Conservation (phyloP, 1,140 invertebrate species). For the Drosophila kepulauana region DNA sequence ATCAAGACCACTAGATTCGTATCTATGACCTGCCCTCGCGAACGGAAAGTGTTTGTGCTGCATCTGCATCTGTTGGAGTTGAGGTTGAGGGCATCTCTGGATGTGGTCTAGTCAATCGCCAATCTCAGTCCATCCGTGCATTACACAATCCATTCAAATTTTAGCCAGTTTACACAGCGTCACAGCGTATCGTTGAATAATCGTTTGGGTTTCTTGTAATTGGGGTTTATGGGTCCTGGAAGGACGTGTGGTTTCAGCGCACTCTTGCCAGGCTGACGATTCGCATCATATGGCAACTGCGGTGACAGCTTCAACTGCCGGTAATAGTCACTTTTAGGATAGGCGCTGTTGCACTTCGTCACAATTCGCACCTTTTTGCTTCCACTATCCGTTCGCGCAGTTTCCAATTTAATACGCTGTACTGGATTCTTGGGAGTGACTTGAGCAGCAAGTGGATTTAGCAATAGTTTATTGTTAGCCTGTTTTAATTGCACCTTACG, state of each 20-base stretch:
- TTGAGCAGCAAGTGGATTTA: slow-evolving; percentile 51
- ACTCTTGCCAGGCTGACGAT: slow-evolving; percentile 88
- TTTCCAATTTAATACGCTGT: slow-evolving; percentile 30
- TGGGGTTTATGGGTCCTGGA: slow-evolving; percentile 91
- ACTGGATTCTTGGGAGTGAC: slow-evolving; percentile 34
- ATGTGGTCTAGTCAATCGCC: neutral
- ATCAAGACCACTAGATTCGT: neutral
- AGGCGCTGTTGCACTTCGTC: slow-evolving; percentile 88
- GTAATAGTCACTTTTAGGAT: slow-evolving; percentile 89
- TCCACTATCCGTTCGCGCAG: slow-evolving; percentile 35
- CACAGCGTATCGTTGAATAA: slow-evolving; percentile 80
- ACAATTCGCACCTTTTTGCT: slow-evolving; percentile 88
- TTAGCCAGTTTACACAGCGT: slow-evolving; percentile 52
- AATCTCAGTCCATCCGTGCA: slow-evolving; percentile 8
- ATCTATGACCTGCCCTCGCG: neutral
- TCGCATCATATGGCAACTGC: slow-evolving; percentile 90
- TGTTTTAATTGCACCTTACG: slow-evolving; percentile 78
- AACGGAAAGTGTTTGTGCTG: neutral
- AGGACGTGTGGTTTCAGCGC: slow-evolving; percentile 89
- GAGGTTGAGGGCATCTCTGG: neutral
- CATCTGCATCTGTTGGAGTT: neutral
- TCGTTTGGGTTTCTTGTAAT: slow-evolving; percentile 87
- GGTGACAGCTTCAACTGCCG: slow-evolving; percentile 89
- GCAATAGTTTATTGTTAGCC: slow-evolving; percentile 61
- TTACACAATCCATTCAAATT: slow-evolving; percentile 24